Evolutionary conservation across 2,888 invertebrate genomes (phyloP).

Genomic region (Listrodromus nycthemerus): DNA sequence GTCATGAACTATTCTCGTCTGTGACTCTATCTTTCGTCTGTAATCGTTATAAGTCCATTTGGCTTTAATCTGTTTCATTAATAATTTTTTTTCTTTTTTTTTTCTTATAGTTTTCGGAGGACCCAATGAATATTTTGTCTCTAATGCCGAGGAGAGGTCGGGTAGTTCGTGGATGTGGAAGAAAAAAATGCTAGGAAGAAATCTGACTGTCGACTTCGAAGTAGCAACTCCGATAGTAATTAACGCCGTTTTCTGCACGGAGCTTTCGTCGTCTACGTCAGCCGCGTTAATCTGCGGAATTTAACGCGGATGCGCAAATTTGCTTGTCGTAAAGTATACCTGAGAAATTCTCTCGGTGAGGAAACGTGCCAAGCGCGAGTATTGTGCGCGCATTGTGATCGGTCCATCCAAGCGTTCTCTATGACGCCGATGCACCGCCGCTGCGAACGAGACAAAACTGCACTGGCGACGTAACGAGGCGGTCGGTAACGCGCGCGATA

Average conservation of each 20-base stretch:
- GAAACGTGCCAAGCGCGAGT: constrained; percentile 3
- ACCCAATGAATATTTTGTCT: not conserved
- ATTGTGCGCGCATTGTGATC: not conserved
- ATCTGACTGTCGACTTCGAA: not conserved
- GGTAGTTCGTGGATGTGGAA: not conserved
- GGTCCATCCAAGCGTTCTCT: not conserved
- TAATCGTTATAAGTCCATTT: constrained; percentile 71
- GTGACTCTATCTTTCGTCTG: constrained; percentile 70
- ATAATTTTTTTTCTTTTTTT: constrained; percentile 42
- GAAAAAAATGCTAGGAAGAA: too few relatives aligned
- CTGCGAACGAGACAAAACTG: not conserved
- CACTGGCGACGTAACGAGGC: not conserved
- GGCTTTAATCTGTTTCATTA: constrained; percentile 74
- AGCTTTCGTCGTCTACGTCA: not conserved
- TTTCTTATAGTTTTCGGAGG: constrained; percentile 68
- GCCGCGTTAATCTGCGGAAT: constrained; percentile 15
- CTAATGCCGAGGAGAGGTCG: not conserved
- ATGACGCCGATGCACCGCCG: not conserved
- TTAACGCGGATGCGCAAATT: constrained; percentile 21
- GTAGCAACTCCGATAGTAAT: constrained; percentile 1
- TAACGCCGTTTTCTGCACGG: not conserved
- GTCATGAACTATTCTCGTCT: constrained; percentile 78
- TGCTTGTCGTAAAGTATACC: not conserved
- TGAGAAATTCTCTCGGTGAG: not conserved
- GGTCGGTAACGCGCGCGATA: not conserved